Conservation (phyloP, 2,797 vertebrate genomes). For the Lutjanus campechanus region DNA sequence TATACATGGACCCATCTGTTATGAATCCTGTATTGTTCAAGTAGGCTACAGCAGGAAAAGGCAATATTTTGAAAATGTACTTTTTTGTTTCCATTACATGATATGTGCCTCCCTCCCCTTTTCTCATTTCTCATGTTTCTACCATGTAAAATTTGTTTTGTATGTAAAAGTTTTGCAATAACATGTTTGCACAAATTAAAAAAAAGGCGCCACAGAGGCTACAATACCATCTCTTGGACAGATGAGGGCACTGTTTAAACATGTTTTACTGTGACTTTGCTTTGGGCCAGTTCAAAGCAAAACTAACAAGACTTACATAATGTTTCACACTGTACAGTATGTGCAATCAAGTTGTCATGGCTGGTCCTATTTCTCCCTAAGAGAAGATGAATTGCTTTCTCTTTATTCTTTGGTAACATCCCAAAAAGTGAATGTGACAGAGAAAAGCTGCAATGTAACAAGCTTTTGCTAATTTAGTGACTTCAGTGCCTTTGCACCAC, state of each 20-base stretch:
- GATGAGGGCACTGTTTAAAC: conserved; percentile 56
- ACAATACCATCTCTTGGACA: conserved; percentile 29
- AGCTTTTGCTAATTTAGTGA: conserved; percentile 28
- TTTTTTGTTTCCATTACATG: too few species aligned
- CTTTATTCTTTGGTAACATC: conserved; percentile 11
- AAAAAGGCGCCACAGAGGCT: background rate
- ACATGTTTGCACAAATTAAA: background rate
- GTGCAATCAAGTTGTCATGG: conserved; percentile 12
- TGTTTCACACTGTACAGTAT: background rate
- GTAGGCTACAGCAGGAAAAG: too few species aligned
- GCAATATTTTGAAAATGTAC: too few species aligned
- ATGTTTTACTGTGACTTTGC: conserved; percentile 4
- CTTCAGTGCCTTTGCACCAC: conserved; percentile 31
- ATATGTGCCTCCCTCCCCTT: too few species aligned
- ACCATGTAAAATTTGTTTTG: too few species aligned
- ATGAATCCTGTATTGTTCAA: too few species aligned
- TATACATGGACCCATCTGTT: too few species aligned
- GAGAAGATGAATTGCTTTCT: background rate
- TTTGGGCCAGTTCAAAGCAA: background rate
- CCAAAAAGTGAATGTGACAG: conserved; percentile 22
- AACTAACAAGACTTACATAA: conserved; percentile 22
- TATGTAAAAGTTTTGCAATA: too few species aligned
- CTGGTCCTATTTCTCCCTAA: background rate
- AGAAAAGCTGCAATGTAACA: conserved; percentile 17
- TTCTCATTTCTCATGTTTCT: background rate